phyloP scores from a whole-genome alignment of 2,797 vertebrate species.

The Champsocephalus gunnari region DNA sequence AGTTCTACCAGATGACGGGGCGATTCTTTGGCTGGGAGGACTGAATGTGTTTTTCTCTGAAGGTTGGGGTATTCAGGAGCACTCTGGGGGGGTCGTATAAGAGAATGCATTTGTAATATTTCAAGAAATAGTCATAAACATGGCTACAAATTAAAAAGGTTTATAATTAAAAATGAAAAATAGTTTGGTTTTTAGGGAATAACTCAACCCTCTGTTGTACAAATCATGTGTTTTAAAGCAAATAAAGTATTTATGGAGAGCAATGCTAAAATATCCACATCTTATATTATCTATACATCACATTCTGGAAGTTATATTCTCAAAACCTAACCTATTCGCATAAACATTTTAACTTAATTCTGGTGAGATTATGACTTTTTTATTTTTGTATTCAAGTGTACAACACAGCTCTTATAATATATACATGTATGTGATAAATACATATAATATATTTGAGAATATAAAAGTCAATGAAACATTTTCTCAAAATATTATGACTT shows the following conservation, averaged over 20 bases:
- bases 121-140: conserved; percentile 1
- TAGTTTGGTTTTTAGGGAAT: background rate
- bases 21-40: conserved; percentile 72
- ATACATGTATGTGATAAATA: background rate
- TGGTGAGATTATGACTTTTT: background rate
- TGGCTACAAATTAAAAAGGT: background rate
- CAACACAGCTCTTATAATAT: conserved; percentile 1
- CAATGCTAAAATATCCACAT: background rate
- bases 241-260: background rate
- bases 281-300: background rate
- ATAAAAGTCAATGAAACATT: background rate
- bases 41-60: conserved; percentile 57
- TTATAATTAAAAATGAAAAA: background rate
- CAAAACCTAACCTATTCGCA: background rate
- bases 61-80: background rate
- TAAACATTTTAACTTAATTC: background rate
- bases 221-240: background rate
- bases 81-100: background rate
- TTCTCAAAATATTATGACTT: background rate
- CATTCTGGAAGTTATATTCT: background rate
- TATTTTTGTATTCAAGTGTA: background rate
- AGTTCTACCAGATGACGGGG: conserved; percentile 88
- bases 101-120: conserved; percentile 10
- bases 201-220: background rate
- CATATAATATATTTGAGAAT: conserved; percentile 1